phyloP scores from a whole-genome alignment of 2,797 vertebrate species.

The Enteromius afrohamiltoni region DNA sequence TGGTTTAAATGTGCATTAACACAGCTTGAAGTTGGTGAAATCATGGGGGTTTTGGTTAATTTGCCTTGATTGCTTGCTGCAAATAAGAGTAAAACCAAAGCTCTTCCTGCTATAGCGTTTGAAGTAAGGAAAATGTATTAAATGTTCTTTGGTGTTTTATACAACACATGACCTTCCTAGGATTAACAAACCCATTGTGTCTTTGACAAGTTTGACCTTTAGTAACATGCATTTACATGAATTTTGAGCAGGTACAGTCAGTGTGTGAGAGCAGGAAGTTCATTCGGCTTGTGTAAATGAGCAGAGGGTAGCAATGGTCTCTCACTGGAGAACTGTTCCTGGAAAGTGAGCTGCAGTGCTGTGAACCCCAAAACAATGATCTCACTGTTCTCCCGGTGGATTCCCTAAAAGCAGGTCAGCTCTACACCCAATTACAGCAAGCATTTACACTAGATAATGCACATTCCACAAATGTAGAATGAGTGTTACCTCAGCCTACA shows the following conservation, averaged over 20 bases:
- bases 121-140: background rate
- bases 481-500: background rate
- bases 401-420: constrained; percentile 56
- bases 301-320: constrained; percentile 25
- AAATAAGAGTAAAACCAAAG: constrained; percentile 29
- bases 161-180: background rate
- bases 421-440: constrained; percentile 21
- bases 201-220: constrained; percentile 24
- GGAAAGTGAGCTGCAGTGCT: constrained; percentile 40
- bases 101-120: background rate
- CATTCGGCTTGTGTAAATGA: constrained; percentile 22
- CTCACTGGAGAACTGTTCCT: constrained; percentile 32
- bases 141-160: background rate
- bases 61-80: constrained; percentile 20
- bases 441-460: constrained; percentile 1
- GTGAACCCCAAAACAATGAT: constrained; percentile 58
- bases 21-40: constrained; percentile 44
- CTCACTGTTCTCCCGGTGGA: constrained; percentile 53
- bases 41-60: constrained; percentile 40
- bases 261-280: constrained; percentile 9
- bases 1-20: constrained; percentile 44
- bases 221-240: constrained; percentile 40
- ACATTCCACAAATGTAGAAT: constrained; percentile 26
- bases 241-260: constrained; percentile 19
- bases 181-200: background rate